These are phyloP conservation scores for Vombatus ursinus DNA, from an alignment of 2,113 vertebrate species.

Conservation along the genomic window DNA sequence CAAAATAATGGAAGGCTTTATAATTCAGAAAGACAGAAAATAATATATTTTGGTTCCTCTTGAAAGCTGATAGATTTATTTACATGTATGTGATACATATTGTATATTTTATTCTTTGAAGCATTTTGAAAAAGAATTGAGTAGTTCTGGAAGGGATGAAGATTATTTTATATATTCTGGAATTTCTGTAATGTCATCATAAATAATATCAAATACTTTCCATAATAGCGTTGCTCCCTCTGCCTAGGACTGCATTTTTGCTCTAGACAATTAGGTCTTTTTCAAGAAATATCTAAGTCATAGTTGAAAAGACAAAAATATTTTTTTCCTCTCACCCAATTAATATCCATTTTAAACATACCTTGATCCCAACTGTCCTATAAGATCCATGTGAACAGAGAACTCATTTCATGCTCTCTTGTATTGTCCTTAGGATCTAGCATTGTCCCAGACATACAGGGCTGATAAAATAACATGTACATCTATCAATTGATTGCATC, in stretches of 20 bases:
- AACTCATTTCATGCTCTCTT: too few relatives aligned
- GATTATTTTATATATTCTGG: not conserved
- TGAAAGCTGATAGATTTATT: too few relatives aligned
- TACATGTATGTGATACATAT: not conserved
- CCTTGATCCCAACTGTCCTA: too few relatives aligned
- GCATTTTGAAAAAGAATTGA: not conserved
- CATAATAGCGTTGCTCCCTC: not conserved
- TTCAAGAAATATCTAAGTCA: too few relatives aligned
- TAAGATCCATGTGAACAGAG: too few relatives aligned
- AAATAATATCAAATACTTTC: not conserved
- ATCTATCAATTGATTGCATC: too few relatives aligned
- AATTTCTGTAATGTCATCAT: not conserved
- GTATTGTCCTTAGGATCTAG: too few relatives aligned
- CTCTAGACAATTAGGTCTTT: not conserved
- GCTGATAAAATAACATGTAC: too few relatives aligned
- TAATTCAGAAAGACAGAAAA: not conserved
- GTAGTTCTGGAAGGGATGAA: not conserved
- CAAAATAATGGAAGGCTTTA: constrained; percentile 14
- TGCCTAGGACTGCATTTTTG: not conserved
- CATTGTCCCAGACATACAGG: too few relatives aligned
- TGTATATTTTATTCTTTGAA: not conserved
- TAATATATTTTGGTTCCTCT: not conserved
- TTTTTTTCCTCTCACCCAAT: too few relatives aligned
- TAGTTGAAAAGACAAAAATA: too few relatives aligned
- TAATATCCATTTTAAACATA: too few relatives aligned